Evolutionary conservation across 2,797 vertebrate species (phyloP), one percentile per base, ranked within the genome.

Genomic region (Antennarius maculatus): DNA sequence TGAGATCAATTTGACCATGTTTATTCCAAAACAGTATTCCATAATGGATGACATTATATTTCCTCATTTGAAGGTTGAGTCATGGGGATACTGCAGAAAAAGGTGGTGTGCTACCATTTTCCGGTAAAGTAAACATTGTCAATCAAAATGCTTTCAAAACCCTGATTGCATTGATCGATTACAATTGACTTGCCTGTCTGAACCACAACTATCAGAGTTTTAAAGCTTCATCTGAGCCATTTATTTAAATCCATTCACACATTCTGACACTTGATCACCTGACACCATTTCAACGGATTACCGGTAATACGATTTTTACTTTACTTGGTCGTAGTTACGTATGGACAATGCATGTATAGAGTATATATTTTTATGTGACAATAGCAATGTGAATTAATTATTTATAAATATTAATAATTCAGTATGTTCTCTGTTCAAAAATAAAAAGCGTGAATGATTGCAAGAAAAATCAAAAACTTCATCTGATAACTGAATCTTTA

Each of bases 151-250:
- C 42, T 63, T 46, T 46, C 10, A 64, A 52, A 57, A 17, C 13
- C 41, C 9, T 18, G 1, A 63, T 50, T 7, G 29, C 45, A 15
- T 29, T 16, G 16, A 67, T 61, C 27, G 13, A 23, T 41, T 12
- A 6, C 28, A 41, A 13, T 37, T 41, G 18, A 54, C 34, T 54
- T 53, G 16, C 51, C 60, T 60, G 23, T 53, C 43, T 71, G 52
- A 39, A 17, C 41, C 45, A 37, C 45, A 5, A 11, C 27, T 18
- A 15, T 27, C 18, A 52, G 27, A 1, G 18, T 12, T 34, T 3
- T 12, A 34, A 3, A 37, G 41, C 45, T 47, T 41, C 11, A 31
- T n/a, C 29, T 28, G 15, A 15, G 13, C 39, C 39, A 29, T 55
- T 48, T 14, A 29, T 17, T 37, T 29, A 3, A 45, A 23, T 47